These are phyloP conservation scores for Chymomyza amoena DNA, from an alignment of 2,888 invertebrate genomes.

Conservation along the genomic window DNA sequence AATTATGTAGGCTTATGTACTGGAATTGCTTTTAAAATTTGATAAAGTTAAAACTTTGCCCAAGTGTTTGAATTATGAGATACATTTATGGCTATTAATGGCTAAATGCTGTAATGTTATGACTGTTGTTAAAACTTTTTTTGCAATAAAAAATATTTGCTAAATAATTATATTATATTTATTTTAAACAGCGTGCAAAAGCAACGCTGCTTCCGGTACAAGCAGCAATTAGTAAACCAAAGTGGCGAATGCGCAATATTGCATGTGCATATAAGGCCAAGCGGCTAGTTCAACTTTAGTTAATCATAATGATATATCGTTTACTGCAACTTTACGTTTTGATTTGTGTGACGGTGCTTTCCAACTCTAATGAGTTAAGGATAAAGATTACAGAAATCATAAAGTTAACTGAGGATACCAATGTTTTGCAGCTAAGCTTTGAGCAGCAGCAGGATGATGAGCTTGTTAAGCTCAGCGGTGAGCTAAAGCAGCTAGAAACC, in stretches of 20 bases:
- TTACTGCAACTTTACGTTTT: background rate
- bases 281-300: background rate
- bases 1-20: slow-evolving; percentile 7
- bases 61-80: background rate
- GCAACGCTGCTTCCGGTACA: slow-evolving; percentile 2
- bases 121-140: slow-evolving; percentile 30
- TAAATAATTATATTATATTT: background rate
- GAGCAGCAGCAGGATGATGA: slow-evolving; percentile 33
- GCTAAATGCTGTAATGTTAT: background rate
- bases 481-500: slow-evolving; percentile 45
- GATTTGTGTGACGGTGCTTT: background rate
- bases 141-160: slow-evolving; percentile 22
- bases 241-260: slow-evolving; percentile 26
- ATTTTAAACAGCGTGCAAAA: background rate
- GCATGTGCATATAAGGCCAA: slow-evolving; percentile 8
- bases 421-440: slow-evolving; percentile 48
- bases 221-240: background rate
- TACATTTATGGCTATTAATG: background rate
- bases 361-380: background rate
- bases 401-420: slow-evolving; percentile 29
- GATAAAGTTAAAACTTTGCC: background rate
- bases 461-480: slow-evolving; percentile 49
- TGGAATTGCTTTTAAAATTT: slow-evolving; percentile 14
- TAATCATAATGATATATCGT: background rate
- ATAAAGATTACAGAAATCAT: slow-evolving; percentile 31